Conservation (phyloP, 2,113 vertebrate species). For the Eclectus roratus region DNA sequence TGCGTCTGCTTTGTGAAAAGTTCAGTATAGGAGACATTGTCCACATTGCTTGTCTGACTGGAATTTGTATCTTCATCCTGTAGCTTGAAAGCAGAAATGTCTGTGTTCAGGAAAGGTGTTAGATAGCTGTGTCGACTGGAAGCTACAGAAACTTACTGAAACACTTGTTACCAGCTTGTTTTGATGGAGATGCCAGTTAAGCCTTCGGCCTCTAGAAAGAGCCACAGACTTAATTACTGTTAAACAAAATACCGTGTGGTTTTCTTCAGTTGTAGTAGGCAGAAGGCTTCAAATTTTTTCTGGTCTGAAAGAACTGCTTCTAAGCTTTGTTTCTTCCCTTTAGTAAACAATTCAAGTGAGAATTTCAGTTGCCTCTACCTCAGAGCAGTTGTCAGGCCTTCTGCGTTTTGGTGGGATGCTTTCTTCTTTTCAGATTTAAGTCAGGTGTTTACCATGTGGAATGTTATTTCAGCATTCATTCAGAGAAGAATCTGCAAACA, state of each 20-base stretch:
- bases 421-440: neutral
- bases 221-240: neutral
- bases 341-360: neutral
- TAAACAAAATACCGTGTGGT: neutral
- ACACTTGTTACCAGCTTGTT: neutral
- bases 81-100: neutral
- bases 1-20: neutral
- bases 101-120: neutral
- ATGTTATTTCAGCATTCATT: neutral
- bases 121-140: neutral
- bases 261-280: neutral
- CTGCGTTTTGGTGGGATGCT: neutral
- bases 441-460: neutral
- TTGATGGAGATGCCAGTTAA: neutral
- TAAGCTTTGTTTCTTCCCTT: neutral
- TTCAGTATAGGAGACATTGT: neutral
- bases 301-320: neutral
- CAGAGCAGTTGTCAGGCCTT: neutral
- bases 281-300: neutral
- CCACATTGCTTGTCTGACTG: neutral
- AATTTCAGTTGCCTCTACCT: neutral
- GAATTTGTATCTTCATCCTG: neutral
- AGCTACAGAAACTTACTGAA: neutral
- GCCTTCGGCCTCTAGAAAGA: neutral
- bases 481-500: neutral